These are phyloP conservation scores for Spinus olivaceus DNA, from an alignment of 2,797 vertebrate species.

Conservation along the genomic window DNA sequence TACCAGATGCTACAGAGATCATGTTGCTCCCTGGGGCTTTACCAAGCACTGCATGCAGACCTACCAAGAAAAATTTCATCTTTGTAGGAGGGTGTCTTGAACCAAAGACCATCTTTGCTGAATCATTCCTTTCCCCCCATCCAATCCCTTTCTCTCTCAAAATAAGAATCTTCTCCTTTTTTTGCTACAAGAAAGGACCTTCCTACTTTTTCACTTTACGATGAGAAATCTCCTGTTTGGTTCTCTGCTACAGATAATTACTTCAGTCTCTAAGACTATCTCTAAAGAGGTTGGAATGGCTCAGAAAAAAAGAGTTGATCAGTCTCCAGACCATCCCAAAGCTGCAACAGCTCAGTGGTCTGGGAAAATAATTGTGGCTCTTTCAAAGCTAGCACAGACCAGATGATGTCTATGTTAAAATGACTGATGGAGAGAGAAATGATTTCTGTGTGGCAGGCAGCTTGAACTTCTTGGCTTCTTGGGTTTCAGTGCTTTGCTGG, in stretches of 20 bases:
- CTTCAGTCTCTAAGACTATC: neutral
- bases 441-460: neutral
- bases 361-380: neutral
- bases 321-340: neutral
- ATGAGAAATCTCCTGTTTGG: neutral
- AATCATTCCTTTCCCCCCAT: neutral
- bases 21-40: neutral
- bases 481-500: constrained; percentile 1
- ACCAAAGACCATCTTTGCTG: neutral
- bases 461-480: constrained; percentile 9
- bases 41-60: neutral
- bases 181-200: neutral
- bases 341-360: neutral
- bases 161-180: neutral
- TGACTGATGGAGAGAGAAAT: neutral
- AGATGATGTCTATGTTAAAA: neutral
- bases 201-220: neutral
- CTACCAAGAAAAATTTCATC: neutral
- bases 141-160: neutral
- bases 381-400: neutral
- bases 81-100: neutral
- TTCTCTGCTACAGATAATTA: neutral
- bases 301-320: neutral
- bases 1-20: neutral
- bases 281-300: neutral